Conservation (phyloP, 2,888 invertebrate species). For the Stenotaenia linearis region DNA sequence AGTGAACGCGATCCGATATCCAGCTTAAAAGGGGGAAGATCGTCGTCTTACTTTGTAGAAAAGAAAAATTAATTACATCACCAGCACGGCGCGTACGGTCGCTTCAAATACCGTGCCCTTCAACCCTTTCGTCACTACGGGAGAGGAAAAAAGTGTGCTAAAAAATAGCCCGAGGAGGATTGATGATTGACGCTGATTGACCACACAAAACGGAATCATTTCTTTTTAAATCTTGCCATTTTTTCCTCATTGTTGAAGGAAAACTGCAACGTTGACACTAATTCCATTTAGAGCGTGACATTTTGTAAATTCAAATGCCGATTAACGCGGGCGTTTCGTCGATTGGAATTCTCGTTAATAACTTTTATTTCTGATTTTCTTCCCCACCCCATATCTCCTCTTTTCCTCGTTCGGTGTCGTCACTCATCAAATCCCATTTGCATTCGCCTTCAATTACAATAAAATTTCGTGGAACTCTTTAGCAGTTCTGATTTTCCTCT, state of each 20-base stretch:
- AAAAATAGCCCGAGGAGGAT: background rate
- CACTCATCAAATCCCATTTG: slow-evolving; percentile 19
- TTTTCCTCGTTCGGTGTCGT: background rate
- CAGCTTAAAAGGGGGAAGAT: background rate
- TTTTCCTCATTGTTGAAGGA: slow-evolving; percentile 4
- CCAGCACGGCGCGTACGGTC: background rate
- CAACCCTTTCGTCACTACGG: background rate
- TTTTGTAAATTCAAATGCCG: slow-evolving; percentile 17
- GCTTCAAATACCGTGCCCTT: background rate
- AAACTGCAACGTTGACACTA: background rate
- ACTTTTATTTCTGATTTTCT: slow-evolving; percentile 2
- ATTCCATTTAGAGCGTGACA: slow-evolving; percentile 15
- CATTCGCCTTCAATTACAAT: slow-evolving; percentile 11
- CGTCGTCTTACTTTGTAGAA: too few species aligned
- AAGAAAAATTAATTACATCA: background rate
- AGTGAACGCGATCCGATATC: background rate
- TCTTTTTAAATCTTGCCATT: background rate
- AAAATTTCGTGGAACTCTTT: slow-evolving; percentile 3
- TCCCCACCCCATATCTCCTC: background rate
- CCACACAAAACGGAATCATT: background rate
- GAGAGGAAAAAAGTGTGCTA: background rate
- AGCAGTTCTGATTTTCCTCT: background rate
- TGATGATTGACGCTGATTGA: slow-evolving; percentile 12
- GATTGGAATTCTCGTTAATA: slow-evolving; percentile 15
- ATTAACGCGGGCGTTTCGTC: slow-evolving; percentile 19